These are phyloP conservation scores for Abscondita cerata DNA, from an alignment of 2,888 invertebrate species.

Conservation along the genomic window DNA sequence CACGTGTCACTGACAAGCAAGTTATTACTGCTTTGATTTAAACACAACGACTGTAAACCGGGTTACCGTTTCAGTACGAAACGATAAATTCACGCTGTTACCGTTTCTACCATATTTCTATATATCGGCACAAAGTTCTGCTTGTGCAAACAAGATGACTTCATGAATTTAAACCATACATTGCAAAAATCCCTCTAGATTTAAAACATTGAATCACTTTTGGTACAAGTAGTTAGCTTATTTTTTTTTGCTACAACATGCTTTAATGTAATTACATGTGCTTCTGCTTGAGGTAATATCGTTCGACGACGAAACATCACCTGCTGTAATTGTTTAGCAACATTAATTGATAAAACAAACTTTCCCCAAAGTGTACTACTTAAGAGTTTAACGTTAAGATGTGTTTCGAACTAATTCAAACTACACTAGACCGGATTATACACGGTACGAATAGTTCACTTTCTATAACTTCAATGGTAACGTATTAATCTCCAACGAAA, in stretches of 20 bases:
- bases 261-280: no score
- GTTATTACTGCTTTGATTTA: conserved; percentile 50
- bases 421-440: conserved; percentile 20
- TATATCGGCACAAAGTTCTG: conserved; percentile 21
- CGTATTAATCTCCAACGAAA: conserved; percentile 14
- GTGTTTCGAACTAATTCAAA: conserved; percentile 20
- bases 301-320: no score
- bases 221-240: no score
- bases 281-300: no score
- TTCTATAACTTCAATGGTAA: conserved; percentile 12
- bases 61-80: conserved; percentile 30
- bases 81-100: conserved; percentile 33
- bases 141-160: conserved; percentile 31
- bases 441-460: conserved; percentile 9
- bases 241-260: no score
- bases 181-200: no score
- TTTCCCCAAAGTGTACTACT: conserved; percentile 12
- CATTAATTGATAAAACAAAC: conserved; percentile 8
- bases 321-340: conserved; percentile 14
- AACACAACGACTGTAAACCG: conserved; percentile 40
- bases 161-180: no score
- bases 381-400: conserved; percentile 22
- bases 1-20: conserved; percentile 46
- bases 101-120: conserved; percentile 20
- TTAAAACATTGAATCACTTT: no score